These are phyloP conservation scores for Artibeus jamaicensis DNA, from an alignment of 2,797 vertebrate species.

Conservation along the genomic window DNA sequence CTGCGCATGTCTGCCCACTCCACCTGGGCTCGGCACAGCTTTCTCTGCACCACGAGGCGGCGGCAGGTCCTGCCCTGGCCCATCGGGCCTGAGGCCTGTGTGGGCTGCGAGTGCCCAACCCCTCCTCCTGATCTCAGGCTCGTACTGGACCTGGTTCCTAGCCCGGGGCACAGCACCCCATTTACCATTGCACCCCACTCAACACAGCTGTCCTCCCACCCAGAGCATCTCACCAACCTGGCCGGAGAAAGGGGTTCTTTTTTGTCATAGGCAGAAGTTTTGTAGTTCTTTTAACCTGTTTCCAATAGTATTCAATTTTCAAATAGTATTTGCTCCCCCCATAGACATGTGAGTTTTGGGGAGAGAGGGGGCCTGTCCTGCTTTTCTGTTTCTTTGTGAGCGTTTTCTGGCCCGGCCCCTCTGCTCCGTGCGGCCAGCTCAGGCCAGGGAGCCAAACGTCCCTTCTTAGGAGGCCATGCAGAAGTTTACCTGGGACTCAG, in stretches of 20 bases:
- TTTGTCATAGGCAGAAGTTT: background rate
- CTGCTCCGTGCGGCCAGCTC: background rate
- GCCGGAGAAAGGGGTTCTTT: background rate
- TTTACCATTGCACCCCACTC: background rate
- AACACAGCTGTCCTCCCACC: background rate
- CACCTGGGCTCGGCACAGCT: background rate
- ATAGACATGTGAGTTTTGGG: background rate
- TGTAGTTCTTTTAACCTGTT: slow-evolving; percentile 48
- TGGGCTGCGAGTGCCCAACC: background rate
- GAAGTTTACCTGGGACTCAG: background rate
- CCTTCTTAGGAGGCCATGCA: background rate
- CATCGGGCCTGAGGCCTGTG: background rate
- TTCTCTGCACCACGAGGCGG: background rate
- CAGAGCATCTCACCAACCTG: background rate
- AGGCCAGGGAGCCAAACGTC: background rate
- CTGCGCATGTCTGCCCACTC: background rate
- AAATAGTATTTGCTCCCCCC: background rate
- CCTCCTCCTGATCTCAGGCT: background rate
- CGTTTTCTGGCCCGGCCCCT: background rate
- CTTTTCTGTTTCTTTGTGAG: slow-evolving; percentile 14
- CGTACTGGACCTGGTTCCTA: background rate
- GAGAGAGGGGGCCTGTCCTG: background rate
- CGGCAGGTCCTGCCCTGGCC: background rate
- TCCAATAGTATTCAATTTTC: background rate
- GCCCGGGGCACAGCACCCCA: background rate